These are phyloP conservation scores for Psophia crepitans DNA, from an alignment of 2,113 vertebrate species.

Conservation along the genomic window DNA sequence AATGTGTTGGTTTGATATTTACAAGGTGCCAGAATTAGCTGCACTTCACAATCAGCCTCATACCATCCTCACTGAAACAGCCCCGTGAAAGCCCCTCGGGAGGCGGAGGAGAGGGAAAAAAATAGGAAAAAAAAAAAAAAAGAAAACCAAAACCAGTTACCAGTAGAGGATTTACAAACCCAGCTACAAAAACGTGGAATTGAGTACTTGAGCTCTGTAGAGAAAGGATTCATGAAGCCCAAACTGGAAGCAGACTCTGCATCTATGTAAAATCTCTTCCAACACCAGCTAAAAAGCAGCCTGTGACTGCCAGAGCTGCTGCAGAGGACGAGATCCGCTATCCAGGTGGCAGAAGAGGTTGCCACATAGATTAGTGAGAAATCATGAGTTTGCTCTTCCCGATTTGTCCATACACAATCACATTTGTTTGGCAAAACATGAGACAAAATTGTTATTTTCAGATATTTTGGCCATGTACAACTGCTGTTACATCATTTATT, in stretches of 20 bases:
- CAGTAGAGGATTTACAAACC: background rate
- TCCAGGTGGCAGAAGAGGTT: background rate
- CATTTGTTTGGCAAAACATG: fast-evolving
- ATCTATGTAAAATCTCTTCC: background rate
- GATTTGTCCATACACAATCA: background rate
- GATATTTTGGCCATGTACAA: background rate
- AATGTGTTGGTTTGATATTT: conserved; percentile 25
- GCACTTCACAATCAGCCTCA: background rate
- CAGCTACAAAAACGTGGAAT: background rate
- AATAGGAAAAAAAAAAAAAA: background rate
- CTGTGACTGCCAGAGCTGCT: background rate
- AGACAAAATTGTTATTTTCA: background rate
- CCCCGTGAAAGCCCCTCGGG: background rate
- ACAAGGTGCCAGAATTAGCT: conserved; percentile 26
- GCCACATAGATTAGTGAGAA: fast-evolving
- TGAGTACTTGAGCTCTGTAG: background rate
- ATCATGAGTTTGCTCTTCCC: background rate
- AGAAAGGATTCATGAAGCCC: background rate
- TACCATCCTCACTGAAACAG: background rate
- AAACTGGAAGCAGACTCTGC: background rate
- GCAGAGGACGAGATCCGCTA: background rate
- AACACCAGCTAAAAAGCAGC: background rate
- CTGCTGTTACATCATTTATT: fast-evolving
- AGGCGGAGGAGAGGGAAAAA: background rate
- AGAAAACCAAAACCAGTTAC: background rate